Evolutionary conservation across 2,113 vertebrate genomes (phyloP).

Genomic region (Hypomesus transpacificus): DNA sequence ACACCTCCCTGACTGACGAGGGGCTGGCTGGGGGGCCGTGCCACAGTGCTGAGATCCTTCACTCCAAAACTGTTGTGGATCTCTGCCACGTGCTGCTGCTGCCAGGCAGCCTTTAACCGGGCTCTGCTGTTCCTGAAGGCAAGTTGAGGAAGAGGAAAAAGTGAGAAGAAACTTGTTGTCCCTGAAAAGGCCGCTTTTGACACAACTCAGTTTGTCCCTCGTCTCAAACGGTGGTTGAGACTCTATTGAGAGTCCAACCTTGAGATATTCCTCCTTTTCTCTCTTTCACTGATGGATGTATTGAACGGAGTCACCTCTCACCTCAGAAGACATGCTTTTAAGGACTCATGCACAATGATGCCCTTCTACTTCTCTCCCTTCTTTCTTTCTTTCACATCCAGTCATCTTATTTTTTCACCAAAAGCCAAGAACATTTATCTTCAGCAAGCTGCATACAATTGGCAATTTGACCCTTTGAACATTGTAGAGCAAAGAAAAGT

Average conservation of each 20-base stretch:
- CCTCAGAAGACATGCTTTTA: slow-evolving; percentile 57
- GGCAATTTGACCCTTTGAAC: background rate
- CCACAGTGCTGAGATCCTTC: background rate
- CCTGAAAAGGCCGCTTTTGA: slow-evolving; percentile 56
- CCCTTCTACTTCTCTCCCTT: slow-evolving; percentile 25
- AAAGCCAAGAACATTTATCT: slow-evolving; percentile 49
- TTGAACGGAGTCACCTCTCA: slow-evolving; percentile 60
- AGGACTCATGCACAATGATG: slow-evolving; percentile 35
- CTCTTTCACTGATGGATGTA: slow-evolving; percentile 52
- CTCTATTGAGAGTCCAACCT: slow-evolving; percentile 60
- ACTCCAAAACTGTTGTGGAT: slow-evolving; percentile 7
- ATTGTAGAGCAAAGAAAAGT: too few species aligned
- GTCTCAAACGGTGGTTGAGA: slow-evolving; percentile 44
- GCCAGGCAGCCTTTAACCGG: slow-evolving; percentile 29
- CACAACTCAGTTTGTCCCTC: slow-evolving; percentile 30
- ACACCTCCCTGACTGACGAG: slow-evolving; percentile 53
- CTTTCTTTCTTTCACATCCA: slow-evolving; percentile 3
- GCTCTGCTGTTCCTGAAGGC: slow-evolving; percentile 9
- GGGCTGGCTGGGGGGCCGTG: slow-evolving; percentile 17
- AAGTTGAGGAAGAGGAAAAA: too few species aligned
- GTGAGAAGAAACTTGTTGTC: slow-evolving; percentile 38
- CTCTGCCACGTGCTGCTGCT: slow-evolving; percentile 29
- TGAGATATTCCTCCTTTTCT: slow-evolving; percentile 60
- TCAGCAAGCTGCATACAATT: slow-evolving; percentile 26
- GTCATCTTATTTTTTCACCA: slow-evolving; percentile 43